phyloP scores from a whole-genome alignment of 2,888 invertebrate genomes.

The Archips crataeganus region DNA sequence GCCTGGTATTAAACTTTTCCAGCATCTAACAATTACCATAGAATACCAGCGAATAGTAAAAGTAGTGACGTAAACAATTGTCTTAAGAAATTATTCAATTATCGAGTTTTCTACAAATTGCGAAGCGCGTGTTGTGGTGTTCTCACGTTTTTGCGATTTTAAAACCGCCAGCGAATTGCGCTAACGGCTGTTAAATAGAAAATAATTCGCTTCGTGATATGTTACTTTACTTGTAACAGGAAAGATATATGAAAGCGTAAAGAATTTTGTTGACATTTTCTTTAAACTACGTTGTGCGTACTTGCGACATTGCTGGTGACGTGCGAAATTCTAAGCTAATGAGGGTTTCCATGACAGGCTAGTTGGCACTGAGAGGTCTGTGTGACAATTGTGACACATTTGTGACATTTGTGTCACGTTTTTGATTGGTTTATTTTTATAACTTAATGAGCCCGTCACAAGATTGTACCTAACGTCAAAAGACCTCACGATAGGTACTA shows the following conservation, averaged over 20 bases:
- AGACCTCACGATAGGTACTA: too few species aligned
- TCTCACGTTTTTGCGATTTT: constrained; percentile 42
- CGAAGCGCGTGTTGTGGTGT: neutral
- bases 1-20: too few species aligned
- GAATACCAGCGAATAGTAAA: constrained; percentile 27
- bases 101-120: constrained; percentile 42
- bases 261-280: constrained; percentile 8
- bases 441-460: too few species aligned
- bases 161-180: constrained; percentile 37
- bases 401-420: too few species aligned
- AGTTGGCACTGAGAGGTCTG: too few species aligned
- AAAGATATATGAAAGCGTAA: neutral
- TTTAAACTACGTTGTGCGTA: neutral
- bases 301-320: neutral
- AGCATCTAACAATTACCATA: neutral
- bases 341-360: too few species aligned
- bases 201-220: constrained; percentile 28
- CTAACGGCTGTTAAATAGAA: constrained; percentile 31
- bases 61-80: constrained; percentile 41
- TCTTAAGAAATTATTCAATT: constrained; percentile 36
- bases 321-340: neutral
- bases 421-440: too few species aligned
- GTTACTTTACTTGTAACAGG: constrained; percentile 21
- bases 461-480: too few species aligned
- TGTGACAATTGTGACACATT: too few species aligned